Conservation (phyloP, 1,140 invertebrate species). For the Psilanteris sp. region DNA sequence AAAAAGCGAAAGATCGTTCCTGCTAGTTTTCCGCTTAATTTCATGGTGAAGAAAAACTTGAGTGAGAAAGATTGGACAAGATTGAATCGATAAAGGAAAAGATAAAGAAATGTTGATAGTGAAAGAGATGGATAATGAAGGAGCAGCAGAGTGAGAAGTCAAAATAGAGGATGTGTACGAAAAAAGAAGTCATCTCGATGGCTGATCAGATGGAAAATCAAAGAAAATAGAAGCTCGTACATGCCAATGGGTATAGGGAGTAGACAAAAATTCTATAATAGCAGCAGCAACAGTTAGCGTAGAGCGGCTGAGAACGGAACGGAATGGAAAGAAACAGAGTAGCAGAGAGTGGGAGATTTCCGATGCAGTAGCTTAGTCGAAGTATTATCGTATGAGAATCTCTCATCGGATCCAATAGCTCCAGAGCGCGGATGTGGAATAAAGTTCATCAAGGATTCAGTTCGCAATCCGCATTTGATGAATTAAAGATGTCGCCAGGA, state of each 20-base stretch:
- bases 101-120: slow-evolving; percentile 44
- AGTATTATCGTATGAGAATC: slow-evolving; percentile 68
- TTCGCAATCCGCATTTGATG: slow-evolving; percentile 79
- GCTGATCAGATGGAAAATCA: slow-evolving; percentile 49
- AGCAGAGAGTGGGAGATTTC: slow-evolving; percentile 14
- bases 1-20: slow-evolving; percentile 67
- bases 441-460: slow-evolving; percentile 79
- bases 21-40: slow-evolving; percentile 76
- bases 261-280: slow-evolving; percentile 22
- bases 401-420: slow-evolving; percentile 79
- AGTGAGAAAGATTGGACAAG: slow-evolving; percentile 73
- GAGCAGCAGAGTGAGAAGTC: slow-evolving; percentile 22
- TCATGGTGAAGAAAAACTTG: slow-evolving; percentile 39
- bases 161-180: slow-evolving; percentile 36
- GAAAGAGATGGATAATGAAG: slow-evolving; percentile 36
- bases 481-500: slow-evolving; percentile 79
- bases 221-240: slow-evolving; percentile 24
- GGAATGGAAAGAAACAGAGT: slow-evolving; percentile 20
- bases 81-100: slow-evolving; percentile 67
- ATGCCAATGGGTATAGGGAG: slow-evolving; percentile 2
- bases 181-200: slow-evolving; percentile 36
- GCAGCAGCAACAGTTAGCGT: slow-evolving; percentile 29
- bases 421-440: slow-evolving; percentile 78
- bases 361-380: slow-evolving; percentile 49
- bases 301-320: slow-evolving; percentile 8